These are phyloP conservation scores for Hormiphora californensis DNA, from an alignment of 37 sponge, comb jelly and placozoan species.

Conservation along the genomic window DNA sequence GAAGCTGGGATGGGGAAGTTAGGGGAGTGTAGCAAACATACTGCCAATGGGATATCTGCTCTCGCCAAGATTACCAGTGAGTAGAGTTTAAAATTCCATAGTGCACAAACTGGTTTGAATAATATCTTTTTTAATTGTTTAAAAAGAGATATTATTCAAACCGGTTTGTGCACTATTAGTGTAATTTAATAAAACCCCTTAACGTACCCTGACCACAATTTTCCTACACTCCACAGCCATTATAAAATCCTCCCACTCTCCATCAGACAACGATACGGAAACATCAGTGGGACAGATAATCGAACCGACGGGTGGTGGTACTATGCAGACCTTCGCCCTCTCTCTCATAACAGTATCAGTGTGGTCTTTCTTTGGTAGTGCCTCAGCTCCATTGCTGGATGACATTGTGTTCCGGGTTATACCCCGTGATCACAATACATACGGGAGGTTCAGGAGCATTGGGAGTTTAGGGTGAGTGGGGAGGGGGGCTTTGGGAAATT, in stretches of 20 bases:
- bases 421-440: constrained; percentile 10
- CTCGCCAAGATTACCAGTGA: not conserved
- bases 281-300: not conserved
- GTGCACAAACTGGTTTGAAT: not conserved
- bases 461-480: constrained; percentile 19
- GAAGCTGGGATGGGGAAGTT: not conserved
- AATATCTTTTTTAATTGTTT: not conserved
- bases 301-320: not conserved
- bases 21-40: constrained; percentile 36
- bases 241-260: not conserved
- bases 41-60: not conserved
- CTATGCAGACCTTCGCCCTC: not conserved
- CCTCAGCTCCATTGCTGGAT: not conserved
- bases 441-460: not conserved
- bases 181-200: not conserved
- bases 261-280: not conserved
- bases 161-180: not conserved
- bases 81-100: not conserved
- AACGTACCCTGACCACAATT: not conserved
- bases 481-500: no score
- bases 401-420: constrained; percentile 37
- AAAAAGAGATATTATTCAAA: not conserved
- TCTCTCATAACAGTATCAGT: constrained; percentile 11
- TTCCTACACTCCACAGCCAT: not conserved
- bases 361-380: constrained; percentile 40